Percentiles rank a stretch among this genome's conserved stretches.
phyloP scores from a whole-genome alignment of 2,797 vertebrate species.

The Pseudochirops cupreus region DNA sequence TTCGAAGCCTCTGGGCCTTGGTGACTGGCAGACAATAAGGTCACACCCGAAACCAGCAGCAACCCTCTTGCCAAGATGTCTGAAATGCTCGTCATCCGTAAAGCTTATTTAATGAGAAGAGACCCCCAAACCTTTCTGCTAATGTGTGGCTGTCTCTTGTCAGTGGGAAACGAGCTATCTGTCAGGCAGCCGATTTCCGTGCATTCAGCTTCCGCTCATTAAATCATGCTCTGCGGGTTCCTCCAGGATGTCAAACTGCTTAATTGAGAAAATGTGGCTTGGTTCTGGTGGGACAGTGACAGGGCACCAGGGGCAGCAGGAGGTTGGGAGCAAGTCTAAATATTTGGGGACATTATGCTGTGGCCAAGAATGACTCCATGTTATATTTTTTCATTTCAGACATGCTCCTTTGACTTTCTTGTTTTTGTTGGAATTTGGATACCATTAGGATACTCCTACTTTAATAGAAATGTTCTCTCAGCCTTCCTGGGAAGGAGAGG shows the following conservation, averaged over 20 bases:
- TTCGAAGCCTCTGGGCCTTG: neutral
- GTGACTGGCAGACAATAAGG: conserved; percentile 66
- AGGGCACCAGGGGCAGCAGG: conserved; percentile 61
- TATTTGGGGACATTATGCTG: conserved; percentile 61
- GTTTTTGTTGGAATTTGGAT: conserved; percentile 69
- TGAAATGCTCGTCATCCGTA: conserved; percentile 63
- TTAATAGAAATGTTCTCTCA: conserved; percentile 72
- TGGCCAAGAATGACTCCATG: conserved; percentile 55
- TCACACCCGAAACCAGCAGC: conserved; percentile 51
- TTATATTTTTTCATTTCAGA: conserved; percentile 69
- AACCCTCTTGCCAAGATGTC: conserved; percentile 62
- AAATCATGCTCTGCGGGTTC: conserved; percentile 53
- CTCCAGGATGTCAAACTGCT: conserved; percentile 66
- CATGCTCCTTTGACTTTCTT: conserved; percentile 64
- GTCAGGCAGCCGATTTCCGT: conserved; percentile 51
- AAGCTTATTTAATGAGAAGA: conserved; percentile 71
- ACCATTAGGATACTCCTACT: conserved; percentile 71
- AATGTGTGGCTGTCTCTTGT: conserved; percentile 57
- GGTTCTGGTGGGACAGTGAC: conserved; percentile 47
- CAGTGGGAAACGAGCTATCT: conserved; percentile 63
- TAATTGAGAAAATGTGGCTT: conserved; percentile 62
- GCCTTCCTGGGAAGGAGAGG: conserved; percentile 47
- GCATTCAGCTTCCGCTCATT: conserved; percentile 66
- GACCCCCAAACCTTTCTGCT: conserved; percentile 55
- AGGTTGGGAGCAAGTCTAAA: conserved; percentile 60